Base-by-base conservation (phyloP, 2,797 vertebrate species). In the Triplophysa yarkandensis region DNA sequence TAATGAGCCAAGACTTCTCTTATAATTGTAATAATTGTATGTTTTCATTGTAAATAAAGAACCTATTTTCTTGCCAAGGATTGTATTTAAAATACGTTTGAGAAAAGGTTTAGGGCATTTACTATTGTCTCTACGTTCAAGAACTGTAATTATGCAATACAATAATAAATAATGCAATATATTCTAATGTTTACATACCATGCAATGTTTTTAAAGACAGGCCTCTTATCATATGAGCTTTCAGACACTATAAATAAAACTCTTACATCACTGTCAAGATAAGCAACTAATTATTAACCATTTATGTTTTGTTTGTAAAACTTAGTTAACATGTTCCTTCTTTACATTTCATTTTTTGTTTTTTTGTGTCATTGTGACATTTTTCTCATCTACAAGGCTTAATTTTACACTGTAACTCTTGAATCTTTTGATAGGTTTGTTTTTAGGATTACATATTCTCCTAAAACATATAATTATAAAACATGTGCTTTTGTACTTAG, bases 261-360 rank as follows among this genome's bases (percentile, higher is more conserved):
- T 58, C 10, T 58, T 58, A 16, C 39, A 44, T 57, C 36, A 58
- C n/a, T 9, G 17, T 17, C 57, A 41, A 21, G n/a, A 54, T 27
- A 72, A 55, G 48, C 6, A 43, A 62, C 4, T 39, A 41, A 54
- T 54, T 34, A 30, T 64, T 73, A 64, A 73, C 60, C 44, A 21
- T 39, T 9, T 4, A 36, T 61, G n/a, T 14, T 54, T 8, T 10
- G 7, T 28, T 63, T 72, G n/a, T 10, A 9, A 50, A 62, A 21
- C 16, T 7, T 32, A n/a, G 8, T 36, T 34, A 10, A 2, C 17
- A 14, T 13, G 48, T 1, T 32, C 3, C 25, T 25, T 10, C 9
- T 52, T 14, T 19, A 19, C n/a, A 2, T 48, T 6, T 6, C 34
- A 36, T 36, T 5, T 36, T 36, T 9, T 48, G 2, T 19, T 19